phyloP scores from a whole-genome alignment of 2,888 invertebrate species.

The Agonum fuliginosum region DNA sequence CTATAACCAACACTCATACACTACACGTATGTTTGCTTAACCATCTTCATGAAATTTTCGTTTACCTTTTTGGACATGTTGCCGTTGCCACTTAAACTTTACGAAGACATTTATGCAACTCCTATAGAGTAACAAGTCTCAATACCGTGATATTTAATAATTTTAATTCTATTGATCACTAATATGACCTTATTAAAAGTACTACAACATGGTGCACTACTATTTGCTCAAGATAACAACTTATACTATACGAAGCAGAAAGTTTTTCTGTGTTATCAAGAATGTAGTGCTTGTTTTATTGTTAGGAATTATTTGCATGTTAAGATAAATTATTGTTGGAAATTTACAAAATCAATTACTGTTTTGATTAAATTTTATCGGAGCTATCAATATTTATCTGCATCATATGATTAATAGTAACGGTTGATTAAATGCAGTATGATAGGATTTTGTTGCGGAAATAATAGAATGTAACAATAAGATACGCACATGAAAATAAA shows the following conservation, averaged over 20 bases:
- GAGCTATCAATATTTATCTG: conserved; percentile 12
- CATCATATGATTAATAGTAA: neutral
- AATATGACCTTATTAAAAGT: conserved; percentile 36
- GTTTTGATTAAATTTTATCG: conserved; percentile 7
- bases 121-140: neutral
- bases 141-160: neutral
- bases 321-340: neutral
- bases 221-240: conserved; percentile 10
- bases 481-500: too few species aligned
- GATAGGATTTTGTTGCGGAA: neutral
- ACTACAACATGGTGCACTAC: conserved; percentile 1
- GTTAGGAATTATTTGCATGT: conserved; percentile 23
- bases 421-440: neutral
- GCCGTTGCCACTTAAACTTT: neutral
- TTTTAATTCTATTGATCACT: conserved; percentile 41
- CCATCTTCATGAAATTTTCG: neutral
- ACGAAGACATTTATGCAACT: neutral
- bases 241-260: conserved; percentile 6
- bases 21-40: neutral
- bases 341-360: neutral
- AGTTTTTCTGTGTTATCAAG: conserved; percentile 16
- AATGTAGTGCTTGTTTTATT: conserved; percentile 21
- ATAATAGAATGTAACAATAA: neutral
- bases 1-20: neutral
- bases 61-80: neutral